phyloP scores from a whole-genome alignment of 2,113 vertebrate species.

The Mesembrinibis cayennensis region DNA sequence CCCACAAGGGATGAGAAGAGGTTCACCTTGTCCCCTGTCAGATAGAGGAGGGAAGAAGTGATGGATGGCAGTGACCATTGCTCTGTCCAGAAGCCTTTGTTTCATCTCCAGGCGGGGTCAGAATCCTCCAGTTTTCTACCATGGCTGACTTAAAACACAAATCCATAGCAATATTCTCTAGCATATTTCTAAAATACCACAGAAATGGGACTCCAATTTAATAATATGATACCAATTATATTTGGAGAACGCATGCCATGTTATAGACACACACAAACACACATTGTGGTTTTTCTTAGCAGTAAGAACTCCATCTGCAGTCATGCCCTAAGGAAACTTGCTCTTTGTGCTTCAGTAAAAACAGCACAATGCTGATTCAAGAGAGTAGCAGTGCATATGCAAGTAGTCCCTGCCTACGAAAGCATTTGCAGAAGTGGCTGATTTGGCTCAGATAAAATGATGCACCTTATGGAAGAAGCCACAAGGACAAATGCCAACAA shows the following conservation, averaged over 20 bases:
- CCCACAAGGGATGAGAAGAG: not conserved
- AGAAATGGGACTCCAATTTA: not conserved
- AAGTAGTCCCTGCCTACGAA: not conserved
- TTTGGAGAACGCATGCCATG: not conserved
- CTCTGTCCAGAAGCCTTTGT: not conserved
- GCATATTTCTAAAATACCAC: not conserved
- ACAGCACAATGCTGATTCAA: not conserved
- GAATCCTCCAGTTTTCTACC: not conserved
- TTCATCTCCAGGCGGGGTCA: not conserved
- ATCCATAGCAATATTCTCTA: not conserved
- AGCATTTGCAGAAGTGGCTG: not conserved
- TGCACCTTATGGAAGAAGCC: not conserved
- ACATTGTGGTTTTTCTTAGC: not conserved
- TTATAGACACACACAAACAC: not conserved
- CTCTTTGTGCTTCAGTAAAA: not conserved
- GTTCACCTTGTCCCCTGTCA: constrained; percentile 20
- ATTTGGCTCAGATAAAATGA: not conserved
- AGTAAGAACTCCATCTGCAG: not conserved
- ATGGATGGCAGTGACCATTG: constrained; percentile 4
- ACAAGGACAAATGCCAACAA: not conserved
- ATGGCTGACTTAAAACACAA: not conserved
- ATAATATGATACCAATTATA: not conserved
- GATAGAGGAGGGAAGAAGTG: not conserved
- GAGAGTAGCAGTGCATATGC: not conserved
- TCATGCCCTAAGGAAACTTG: not conserved